Conservation (phyloP, 2,113 vertebrate species). For the Brachypodius melanocephalos region DNA sequence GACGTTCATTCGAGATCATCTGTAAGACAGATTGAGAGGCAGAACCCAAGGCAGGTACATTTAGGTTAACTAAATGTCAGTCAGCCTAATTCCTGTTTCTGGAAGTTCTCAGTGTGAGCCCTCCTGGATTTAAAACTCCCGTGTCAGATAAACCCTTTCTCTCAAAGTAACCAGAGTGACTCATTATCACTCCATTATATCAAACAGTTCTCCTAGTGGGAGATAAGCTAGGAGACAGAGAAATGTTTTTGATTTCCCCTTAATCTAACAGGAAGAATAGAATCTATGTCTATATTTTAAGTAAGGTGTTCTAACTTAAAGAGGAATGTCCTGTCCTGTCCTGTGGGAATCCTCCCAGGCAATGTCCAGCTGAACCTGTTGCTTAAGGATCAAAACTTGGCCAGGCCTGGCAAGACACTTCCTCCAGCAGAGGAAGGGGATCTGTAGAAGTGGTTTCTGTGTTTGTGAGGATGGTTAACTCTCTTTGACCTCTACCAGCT, state of each 20-base stretch:
- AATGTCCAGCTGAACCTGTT: background rate
- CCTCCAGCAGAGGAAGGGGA: background rate
- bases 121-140: conserved; percentile 4
- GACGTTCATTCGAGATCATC: background rate
- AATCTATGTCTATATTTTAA: background rate
- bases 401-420: background rate
- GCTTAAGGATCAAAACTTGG: background rate
- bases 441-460: background rate
- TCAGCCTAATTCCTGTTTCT: background rate
- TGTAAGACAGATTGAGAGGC: background rate
- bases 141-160: background rate
- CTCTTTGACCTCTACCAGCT: background rate
- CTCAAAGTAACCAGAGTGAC: background rate
- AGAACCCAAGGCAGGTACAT: background rate
- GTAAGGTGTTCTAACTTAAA: background rate
- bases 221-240: background rate
- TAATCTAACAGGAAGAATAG: conserved; percentile 11
- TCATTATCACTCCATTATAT: conserved; percentile 2
- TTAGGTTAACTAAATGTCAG: background rate
- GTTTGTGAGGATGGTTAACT: background rate
- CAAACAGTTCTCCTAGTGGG: background rate
- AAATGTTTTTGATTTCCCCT: background rate
- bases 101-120: background rate
- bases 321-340: background rate
- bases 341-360: background rate